Evolutionary conservation across 2,797 vertebrate species (phyloP), one percentile per base, ranked within the genome.

Genomic region (Microcaecilia unicolor): DNA sequence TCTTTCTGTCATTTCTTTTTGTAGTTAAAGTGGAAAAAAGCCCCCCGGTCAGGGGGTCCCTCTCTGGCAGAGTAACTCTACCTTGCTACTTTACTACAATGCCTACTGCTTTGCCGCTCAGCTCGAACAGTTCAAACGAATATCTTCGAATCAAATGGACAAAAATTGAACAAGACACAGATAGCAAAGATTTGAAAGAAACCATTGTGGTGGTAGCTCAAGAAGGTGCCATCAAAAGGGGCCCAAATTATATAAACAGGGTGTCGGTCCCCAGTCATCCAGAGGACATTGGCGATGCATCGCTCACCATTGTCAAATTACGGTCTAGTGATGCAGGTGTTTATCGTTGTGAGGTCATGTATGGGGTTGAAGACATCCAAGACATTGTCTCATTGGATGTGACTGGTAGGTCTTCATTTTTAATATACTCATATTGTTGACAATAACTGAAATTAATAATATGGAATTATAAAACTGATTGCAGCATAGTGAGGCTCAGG

Each of bases 141-240:
- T 78, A 86, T 64, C 73, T 94, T 35, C 83, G 94, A 36, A 93
- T 99, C 73, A 99, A 99, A 66, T 99, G 96, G 96, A 93, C 86
- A 49, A 99, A 89, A 73, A 80, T 97, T 26, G 87, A 88, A 12
- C 55, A 76, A 22, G 77, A 83, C 25, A 70, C 66, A 35, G 72
- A 51, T 3, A 76, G 76, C 40, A 82, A 83, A 49, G 80, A 84
- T 5, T 61, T 77, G 47, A 85, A 72, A 42, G 90, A 96, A 69
- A 88, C 82, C 9, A 93, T 83, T 0, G 90, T 99, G 38, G 68
- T 99, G 6, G 94, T 97, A 55, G 86, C 91, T 23, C 92, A 97
- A 37, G 87, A 89, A 5, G 92, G 91, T 26, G 77, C 87, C 51
- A 93, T 97, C 68, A 98, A 95, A 71, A 84, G 98, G 15, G 88